Evolutionary conservation across 2,113 vertebrate genomes (phyloP), one percentile per base, ranked within the genome.

Genomic region (Colossoma macropomum): DNA sequence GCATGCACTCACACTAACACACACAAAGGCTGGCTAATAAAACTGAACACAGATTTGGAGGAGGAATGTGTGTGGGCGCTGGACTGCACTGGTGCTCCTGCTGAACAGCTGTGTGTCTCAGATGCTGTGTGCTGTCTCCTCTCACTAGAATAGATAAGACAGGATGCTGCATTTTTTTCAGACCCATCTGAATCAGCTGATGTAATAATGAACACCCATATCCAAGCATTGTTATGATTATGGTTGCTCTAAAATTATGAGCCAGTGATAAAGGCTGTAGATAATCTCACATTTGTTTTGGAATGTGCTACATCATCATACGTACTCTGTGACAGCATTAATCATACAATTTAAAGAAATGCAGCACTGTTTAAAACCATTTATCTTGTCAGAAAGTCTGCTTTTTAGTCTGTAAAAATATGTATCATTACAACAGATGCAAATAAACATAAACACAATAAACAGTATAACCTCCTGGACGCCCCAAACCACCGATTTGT

Each of bases 51-150:
- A 78, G 62, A 78, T 68, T 52, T 65, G 17, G 41, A 63, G 38
- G 60, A 60, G 62, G 62, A 60, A 41, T 12, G 59, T 81, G 34
- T 73, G 79, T 63, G 70, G 27, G 59, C 2, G 54, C 45, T 17
- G 59, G 45, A 52, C 28, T 75, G 59, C 25, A 60, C 52, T 74
- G 9, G 34, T 66, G 23, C 28, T 34, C 71, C 23, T 16, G 71
- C 21, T 34, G 15, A 75, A 68, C 80, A 82, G 71, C 71, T 82
- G 80, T 66, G 72, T 21, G 48, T 81, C 59, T 81, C 80, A 75
- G 70, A 81, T 66, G 60, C 70, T 19, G 28, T 12, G 10, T 63
- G 70, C 19, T 59, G 27, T 59, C 23, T 81, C 45, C 28, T 75
- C 62, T 82, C 60, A 27, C 71, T 34, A 54, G 15, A 52, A 38